Conservation (phyloP, 1,140 invertebrate genomes). For the Drosophila triauraria region DNA sequence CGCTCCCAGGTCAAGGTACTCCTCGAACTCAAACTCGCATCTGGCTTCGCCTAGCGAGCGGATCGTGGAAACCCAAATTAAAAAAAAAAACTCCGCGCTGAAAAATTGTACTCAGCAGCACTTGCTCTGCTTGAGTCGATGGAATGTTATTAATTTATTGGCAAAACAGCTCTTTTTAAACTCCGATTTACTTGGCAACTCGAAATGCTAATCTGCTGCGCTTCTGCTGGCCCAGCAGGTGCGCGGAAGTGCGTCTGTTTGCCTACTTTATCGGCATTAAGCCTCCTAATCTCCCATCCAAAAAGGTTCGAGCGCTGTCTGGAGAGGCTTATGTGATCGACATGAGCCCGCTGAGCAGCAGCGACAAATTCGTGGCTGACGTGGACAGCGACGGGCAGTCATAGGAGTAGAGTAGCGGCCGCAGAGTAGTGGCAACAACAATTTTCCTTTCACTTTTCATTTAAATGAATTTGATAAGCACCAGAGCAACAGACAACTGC, state of each 20-base stretch:
- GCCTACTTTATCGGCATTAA: neutral
- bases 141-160: neutral
- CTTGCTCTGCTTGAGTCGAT: neutral
- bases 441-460: slow-evolving; percentile 54
- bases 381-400: slow-evolving; percentile 20
- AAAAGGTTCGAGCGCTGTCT: slow-evolving; percentile 4
- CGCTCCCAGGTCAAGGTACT: slow-evolving; percentile 66
- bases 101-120: neutral
- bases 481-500: slow-evolving; percentile 29
- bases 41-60: slow-evolving; percentile 20
- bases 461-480: slow-evolving; percentile 55
- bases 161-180: neutral
- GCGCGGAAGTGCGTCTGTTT: neutral
- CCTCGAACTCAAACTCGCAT: slow-evolving; percentile 2
- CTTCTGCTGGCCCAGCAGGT: neutral
- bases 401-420: slow-evolving; percentile 19
- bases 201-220: neutral
- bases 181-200: neutral
- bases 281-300: neutral
- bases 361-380: slow-evolving; percentile 30
- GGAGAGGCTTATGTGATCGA: slow-evolving; percentile 7
- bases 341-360: neutral
- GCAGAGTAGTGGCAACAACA: slow-evolving; percentile 23
- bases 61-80: neutral
- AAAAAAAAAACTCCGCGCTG: neutral